Base-by-base conservation (phyloP, 2,113 vertebrate genomes). In the Erythrocercus mccallii region DNA sequence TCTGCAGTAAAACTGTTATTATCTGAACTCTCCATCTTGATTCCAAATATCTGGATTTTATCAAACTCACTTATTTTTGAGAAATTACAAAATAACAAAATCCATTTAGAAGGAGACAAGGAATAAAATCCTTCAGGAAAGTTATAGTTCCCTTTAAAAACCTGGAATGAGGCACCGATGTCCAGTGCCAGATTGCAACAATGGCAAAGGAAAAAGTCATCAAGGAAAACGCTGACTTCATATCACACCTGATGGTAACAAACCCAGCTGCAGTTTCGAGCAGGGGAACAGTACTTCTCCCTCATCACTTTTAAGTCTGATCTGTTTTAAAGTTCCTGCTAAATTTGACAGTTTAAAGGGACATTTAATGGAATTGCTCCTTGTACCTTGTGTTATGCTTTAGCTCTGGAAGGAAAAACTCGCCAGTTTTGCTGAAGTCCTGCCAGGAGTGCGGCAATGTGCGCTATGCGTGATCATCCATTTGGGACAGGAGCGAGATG, bases 31-130 rank as follows among this genome's bases (percentile, higher is more conserved):
- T 86, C 54, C 79, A n/a, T 80, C 56, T 90, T 86, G 16, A 84
- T 94, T 95, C 92, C 90, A 96, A 90, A 93, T 95, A 94, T 90
- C 96, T 97, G 93, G 90, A 78, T 86, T 93, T 95, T 95, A 88
- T 96, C 94, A 96, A 90, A 88, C 81, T 81, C 93, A 95, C 92
- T 81, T 61, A 87, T 90, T 96, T 90, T 88, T 86, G 56, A 86
- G 79, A 94, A 93, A 93, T 86, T 88, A 71, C 76, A 68, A 78
- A 94, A 92, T 91, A 92, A 84, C n/a, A 1, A 81, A 91, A 94
- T 58, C 51, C 76, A 80, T 95, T 96, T 86, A 95, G 79, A 76
- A 90, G 61, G 76, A 95, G 79, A 78, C 64, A 93, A 95, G 56
- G 69, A 96, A 91, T 65, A 92, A 95, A 95, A 93, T 54, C 82